Evolutionary conservation across 1,140 invertebrate species (phyloP).

Genomic region (Saccostrea echinata): DNA sequence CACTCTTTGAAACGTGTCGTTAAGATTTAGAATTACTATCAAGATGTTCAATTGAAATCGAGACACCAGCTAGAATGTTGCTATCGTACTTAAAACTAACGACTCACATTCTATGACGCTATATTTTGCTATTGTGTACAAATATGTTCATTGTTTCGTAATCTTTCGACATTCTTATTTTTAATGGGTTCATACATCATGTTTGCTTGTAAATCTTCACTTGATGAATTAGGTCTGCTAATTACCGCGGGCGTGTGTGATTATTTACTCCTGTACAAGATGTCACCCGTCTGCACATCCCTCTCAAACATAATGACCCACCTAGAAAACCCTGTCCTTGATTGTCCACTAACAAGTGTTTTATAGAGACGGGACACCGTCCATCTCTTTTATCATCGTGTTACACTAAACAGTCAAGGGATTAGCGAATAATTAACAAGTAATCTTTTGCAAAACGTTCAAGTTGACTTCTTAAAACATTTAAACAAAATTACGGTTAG

Average conservation of each 20-base stretch:
- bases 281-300: neutral
- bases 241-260: constrained; percentile 15
- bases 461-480: too few species aligned
- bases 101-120: too few species aligned
- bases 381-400: too few species aligned
- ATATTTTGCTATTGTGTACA: neutral
- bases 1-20: too few species aligned
- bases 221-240: constrained; percentile 12
- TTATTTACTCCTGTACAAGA: neutral
- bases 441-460: neutral
- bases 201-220: neutral
- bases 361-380: neutral
- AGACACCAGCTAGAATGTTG: too few species aligned
- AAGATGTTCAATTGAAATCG: too few species aligned
- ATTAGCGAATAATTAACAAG: neutral
- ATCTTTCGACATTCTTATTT: neutral
- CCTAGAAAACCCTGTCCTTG: neutral
- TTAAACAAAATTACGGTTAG: neutral
- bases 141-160: neutral
- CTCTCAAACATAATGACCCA: neutral
- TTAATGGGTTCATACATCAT: neutral
- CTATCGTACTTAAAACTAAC: too few species aligned
- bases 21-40: too few species aligned
- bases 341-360: neutral
- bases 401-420: too few species aligned